Base-by-base conservation (phyloP, 2,888 invertebrate genomes). In the Drosophila subquinaria region DNA sequence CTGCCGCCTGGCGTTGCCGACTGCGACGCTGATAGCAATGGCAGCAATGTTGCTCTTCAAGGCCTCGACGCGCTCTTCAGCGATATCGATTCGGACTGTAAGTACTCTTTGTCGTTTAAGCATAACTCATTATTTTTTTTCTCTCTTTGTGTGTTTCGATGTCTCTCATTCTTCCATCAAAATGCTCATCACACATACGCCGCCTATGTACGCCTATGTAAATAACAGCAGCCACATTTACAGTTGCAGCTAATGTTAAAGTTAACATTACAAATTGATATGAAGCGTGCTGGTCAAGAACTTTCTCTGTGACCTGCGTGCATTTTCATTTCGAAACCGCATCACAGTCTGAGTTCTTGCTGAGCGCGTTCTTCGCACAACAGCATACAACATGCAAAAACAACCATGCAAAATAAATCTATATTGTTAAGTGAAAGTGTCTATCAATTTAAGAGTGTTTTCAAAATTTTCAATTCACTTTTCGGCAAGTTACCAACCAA, bases 261-360 rank as follows among this genome's bases (percentile, higher is more conserved):
- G 56, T 38, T 69, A 23, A 30, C 60, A 61, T 59, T 27, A n/a
- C 27, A 47, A 20, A 30, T 47, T 30, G 38, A 33, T 8, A 61
- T 51, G 90, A 89, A 80, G 79, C 81, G 81, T 83, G 78, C 92
- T 92, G 86, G 90, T 93, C 95, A 95, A 95, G 97, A 94, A 94
- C 96, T 96, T 95, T 93, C 94, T 93, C 95, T 96, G 97, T 96
- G 97, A 96, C 94, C 78, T 94, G 96, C 97, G 96, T 95, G 92
- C 93, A 89, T 81, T 79, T 73, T 80, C 61, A 65, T 68, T 62
- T 72, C 27, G 66, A 71, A 77, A 75, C 82, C 97, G 96, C 97
- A 97, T 97, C 97, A 97, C 97, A 97, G 97, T 96, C 97, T 97
- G 97, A 97, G 97, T 97, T 97, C 97, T 97, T 96, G 96, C 96